phyloP scores from a whole-genome alignment of 2,797 vertebrate genomes.

The Pseudochromis fuscus region DNA sequence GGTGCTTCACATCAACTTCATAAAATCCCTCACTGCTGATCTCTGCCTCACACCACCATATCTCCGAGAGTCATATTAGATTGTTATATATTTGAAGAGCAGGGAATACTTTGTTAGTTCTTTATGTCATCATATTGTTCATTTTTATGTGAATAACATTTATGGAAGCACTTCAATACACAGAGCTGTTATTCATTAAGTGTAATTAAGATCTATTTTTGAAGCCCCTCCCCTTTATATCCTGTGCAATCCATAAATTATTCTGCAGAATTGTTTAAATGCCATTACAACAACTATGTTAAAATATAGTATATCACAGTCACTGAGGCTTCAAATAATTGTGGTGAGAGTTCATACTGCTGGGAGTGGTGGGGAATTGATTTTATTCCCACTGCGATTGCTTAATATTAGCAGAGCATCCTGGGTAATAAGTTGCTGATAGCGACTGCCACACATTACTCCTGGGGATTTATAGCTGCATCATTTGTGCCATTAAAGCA shows the following conservation, averaged over 20 bases:
- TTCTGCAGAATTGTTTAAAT: background rate
- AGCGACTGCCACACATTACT: slow-evolving; percentile 20
- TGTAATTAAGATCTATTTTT: background rate
- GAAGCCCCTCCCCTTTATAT: background rate
- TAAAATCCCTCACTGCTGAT: no score
- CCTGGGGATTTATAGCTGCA: slow-evolving; percentile 6
- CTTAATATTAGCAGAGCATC: slow-evolving; percentile 9
- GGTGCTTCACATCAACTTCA: no score
- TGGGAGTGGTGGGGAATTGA: slow-evolving; percentile 3
- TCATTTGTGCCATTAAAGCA: slow-evolving; percentile 34
- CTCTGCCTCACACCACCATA: no score
- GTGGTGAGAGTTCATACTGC: background rate
- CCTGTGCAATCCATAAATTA: slow-evolving; percentile 8
- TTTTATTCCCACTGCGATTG: slow-evolving; percentile 24
- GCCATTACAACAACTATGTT: background rate
- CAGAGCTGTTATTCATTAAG: background rate
- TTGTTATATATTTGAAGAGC: background rate
- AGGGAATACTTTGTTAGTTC: background rate
- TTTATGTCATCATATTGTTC: no score
- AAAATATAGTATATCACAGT: slow-evolving; percentile 19
- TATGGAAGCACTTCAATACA: background rate
- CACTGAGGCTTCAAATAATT: slow-evolving; percentile 10
- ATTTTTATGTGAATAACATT: background rate
- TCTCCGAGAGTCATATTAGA: no score
- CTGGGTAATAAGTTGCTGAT: slow-evolving; percentile 21